Conservation (phyloP, 1,140 invertebrate genomes). For the Bicyclus anynana region DNA sequence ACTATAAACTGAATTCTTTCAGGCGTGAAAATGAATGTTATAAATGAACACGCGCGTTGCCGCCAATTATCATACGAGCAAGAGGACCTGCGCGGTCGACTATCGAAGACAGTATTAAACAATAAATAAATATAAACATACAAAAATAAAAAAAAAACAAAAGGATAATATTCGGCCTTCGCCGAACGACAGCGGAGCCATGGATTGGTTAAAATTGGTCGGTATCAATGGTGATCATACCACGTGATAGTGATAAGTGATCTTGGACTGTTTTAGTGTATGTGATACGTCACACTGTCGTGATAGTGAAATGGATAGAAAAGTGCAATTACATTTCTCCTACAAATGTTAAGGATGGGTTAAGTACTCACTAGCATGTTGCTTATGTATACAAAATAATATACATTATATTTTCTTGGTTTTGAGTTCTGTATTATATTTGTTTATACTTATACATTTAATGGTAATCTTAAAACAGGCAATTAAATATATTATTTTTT, state of each 20-base stretch:
- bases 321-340: conserved; percentile 1
- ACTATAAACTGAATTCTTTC: conserved; percentile 41
- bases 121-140: conserved; percentile 19
- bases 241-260: conserved; percentile 38
- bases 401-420: neutral
- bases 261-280: conserved; percentile 28
- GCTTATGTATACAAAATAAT: no score
- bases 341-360: neutral
- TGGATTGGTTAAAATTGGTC: conserved; percentile 74
- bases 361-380: neutral
- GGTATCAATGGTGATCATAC: conserved; percentile 47
- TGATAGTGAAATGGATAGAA: conserved; percentile 14
- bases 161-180: conserved; percentile 28
- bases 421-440: neutral
- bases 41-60: conserved; percentile 61
- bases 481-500: no score
- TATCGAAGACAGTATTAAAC: conserved; percentile 24
- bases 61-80: conserved; percentile 63
- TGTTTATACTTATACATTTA: neutral
- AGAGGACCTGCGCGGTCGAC: conserved; percentile 52
- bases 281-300: conserved; percentile 11
- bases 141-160: conserved; percentile 8
- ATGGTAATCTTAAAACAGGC: no score
- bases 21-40: conserved; percentile 75
- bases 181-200: conserved; percentile 40